Evolutionary conservation across 2,888 invertebrate species (phyloP), one percentile per base, ranked within the genome.

Genomic region (Calameuta filiformis): DNA sequence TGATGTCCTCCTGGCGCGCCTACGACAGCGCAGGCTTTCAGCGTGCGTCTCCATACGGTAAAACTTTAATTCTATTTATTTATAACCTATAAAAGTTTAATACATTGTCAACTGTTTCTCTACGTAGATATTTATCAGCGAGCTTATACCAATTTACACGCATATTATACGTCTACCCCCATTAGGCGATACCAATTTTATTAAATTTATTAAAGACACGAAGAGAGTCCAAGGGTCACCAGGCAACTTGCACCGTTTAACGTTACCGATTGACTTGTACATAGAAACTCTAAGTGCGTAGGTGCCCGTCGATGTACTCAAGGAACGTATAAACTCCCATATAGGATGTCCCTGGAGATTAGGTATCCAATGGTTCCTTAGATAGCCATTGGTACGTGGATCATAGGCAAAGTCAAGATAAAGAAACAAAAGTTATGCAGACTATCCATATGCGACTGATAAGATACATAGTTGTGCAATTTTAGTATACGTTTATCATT

Each of bases 11-110:
- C 75, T 96, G 97, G 94, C 94, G 96, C 85, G 93, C 94, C 30
- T 97, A 97, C 92, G 97, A 97, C 89, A 93, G 94, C 31, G 87
- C 92, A 1, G 95, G 95, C n/a, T 95, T 96, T 90, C 97, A 97
- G 90, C 94, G 97, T 76, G 95, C 96, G 33, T 96, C 96, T 1
- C 96, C 96, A 0, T 97, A 97, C 89, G 97, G 96, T 95, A 89
- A 90, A 56, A 56, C 40, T 9, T 56, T 23, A 23, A 56, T 56
- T 56, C 23, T 2, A 56, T 56, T 1, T 56, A 56, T 56, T 56
- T 56, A 56, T 56, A 6, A 23, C 23, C 40, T 15, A 56, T 56
- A 23, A 56, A 56, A 23, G 15, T 9, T 56, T 15, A 6, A 4
- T 56, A 56, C 40, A 56, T 56, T 56, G 23, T 56, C 40, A 9